Evolutionary conservation across 2,797 vertebrate species (phyloP), one percentile per base, ranked within the genome.

Genomic region (Enteromius treurensis): DNA sequence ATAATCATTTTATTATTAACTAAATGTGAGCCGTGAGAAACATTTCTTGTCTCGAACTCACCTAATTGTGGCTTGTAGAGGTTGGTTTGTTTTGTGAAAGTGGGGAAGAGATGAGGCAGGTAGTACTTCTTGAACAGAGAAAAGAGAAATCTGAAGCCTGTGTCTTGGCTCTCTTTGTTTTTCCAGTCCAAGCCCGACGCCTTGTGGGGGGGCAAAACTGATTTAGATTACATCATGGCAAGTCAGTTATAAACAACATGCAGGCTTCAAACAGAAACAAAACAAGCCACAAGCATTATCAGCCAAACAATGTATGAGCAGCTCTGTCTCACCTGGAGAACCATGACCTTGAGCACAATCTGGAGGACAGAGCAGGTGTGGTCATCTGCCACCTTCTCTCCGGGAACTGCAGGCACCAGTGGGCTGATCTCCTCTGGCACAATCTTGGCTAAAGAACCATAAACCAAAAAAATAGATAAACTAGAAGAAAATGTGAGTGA

Each of bases 51-150:
- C 29, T 14, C 2, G 67, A 8, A 74, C 65, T 32, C 23, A 83
- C 98, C 98, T 88, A 99, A 95, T 88, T 97, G 95, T 90, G 98
- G 98, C 89, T 99, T 99, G 93, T 99, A 99, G 89, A 99, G 95
- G 91, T 98, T 98, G 88, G 98, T 99, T 88, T 97, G 93, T 91
- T 98, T 99, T 85, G 97, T 97, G 92, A 99, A 99, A 65, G 97
- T 96, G 34, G 98, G 98, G 90, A 99, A 99, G 17, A 99, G 92
- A 90, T 99, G 97, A 86, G 96, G 97, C 92, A 99, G 96, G 90
- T 99, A 99, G 95, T 98, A 99, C 92, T 98, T 99, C 93, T 97
- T 96, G 93, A 99, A 99, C 77, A 99, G 94, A 45, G 95, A 95
- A 91, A 99, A 99, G 88, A 99, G 97, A 94, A 99, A 99, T 89